Conservation (phyloP, 2,797 vertebrate species). For the Sebastes matsubarae region DNA sequence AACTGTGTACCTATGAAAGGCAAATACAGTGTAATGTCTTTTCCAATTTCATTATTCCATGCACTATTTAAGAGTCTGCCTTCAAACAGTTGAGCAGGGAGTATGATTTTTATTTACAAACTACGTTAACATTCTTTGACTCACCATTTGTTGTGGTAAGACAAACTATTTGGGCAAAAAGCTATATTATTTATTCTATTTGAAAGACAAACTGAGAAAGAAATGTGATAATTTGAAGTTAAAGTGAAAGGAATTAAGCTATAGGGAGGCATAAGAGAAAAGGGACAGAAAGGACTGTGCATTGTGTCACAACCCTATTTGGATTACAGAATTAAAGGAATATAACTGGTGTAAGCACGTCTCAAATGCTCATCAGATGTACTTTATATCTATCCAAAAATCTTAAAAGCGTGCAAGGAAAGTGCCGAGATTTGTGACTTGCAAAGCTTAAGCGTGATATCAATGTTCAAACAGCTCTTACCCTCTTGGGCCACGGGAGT, state of each 20-base stretch:
- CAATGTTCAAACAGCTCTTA: slow-evolving; percentile 67
- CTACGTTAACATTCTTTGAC: slow-evolving; percentile 4
- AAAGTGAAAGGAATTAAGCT: slow-evolving; percentile 17
- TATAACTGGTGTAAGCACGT: background rate
- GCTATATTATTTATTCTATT: slow-evolving; percentile 5
- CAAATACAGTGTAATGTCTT: slow-evolving; percentile 22
- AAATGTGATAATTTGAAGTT: slow-evolving; percentile 21
- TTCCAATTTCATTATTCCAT: slow-evolving; percentile 43
- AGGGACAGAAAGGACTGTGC: slow-evolving; percentile 27
- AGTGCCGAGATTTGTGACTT: slow-evolving; percentile 30
- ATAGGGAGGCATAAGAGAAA: slow-evolving; percentile 28
- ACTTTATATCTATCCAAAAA: background rate
- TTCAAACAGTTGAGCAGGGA: slow-evolving; percentile 17
- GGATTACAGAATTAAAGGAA: slow-evolving; percentile 19
- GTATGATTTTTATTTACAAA: slow-evolving; percentile 7
- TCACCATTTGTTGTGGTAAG: slow-evolving; percentile 22
- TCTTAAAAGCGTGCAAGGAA: slow-evolving; percentile 31
- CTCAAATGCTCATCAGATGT: background rate
- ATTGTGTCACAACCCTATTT: slow-evolving; percentile 30
- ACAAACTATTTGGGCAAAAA: slow-evolving; percentile 15
- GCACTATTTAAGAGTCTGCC: slow-evolving; percentile 57
- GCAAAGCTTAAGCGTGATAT: slow-evolving; percentile 25
- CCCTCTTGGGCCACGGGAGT: slow-evolving; percentile 78
- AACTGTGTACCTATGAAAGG: slow-evolving; percentile 24
- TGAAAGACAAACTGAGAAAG: slow-evolving; percentile 30